phyloP scores from a whole-genome alignment of 1,140 invertebrate genomes.

The Chionoecetes opilio region DNA sequence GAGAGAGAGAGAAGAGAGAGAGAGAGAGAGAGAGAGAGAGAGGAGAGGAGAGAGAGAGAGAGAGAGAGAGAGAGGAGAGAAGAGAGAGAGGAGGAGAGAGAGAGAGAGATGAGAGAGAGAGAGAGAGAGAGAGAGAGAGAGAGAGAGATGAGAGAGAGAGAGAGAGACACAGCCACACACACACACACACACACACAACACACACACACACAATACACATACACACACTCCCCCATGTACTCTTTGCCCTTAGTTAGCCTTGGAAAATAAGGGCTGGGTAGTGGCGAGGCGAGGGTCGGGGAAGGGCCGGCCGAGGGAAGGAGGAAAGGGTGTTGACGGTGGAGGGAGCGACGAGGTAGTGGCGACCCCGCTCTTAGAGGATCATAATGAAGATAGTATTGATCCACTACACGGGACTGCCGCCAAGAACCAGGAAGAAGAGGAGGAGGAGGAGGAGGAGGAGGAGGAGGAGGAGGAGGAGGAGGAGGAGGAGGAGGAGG shows the following conservation, averaged over 20 bases:
- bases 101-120: no score
- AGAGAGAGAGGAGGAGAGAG: neutral
- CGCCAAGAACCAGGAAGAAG: constrained; percentile 22
- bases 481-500: neutral
- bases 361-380: constrained; percentile 27
- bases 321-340: neutral
- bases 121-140: no score
- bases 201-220: no score
- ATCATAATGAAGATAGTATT: constrained; percentile 61
- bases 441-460: constrained; percentile 41
- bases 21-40: constrained; percentile 17
- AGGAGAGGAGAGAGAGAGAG: constrained; percentile 9
- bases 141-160: no score
- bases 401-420: constrained; percentile 54
- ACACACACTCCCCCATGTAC: neutral
- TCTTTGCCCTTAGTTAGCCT: no score
- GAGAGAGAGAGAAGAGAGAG: constrained; percentile 19
- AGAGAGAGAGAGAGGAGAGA: no score
- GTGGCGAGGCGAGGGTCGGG: neutral
- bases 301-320: neutral
- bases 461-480: neutral
- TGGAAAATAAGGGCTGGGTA: no score
- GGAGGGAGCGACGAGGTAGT: neutral
- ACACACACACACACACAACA: no score
- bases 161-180: no score